These are phyloP conservation scores for Cynodonichthys magdalenae DNA, from an alignment of 2,797 vertebrate genomes.

Conservation along the genomic window DNA sequence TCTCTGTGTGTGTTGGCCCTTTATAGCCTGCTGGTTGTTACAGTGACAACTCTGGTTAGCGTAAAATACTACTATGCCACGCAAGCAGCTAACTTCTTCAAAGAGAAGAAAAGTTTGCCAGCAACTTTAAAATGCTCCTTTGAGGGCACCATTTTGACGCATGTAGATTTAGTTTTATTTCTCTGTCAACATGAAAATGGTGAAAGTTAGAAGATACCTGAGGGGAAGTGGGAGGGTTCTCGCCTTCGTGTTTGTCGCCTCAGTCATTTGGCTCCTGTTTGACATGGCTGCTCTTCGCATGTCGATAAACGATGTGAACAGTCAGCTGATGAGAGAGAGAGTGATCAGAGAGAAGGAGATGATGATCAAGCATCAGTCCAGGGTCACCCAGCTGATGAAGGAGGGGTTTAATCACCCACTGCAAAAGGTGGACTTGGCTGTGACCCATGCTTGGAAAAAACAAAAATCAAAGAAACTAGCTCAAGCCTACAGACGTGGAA, in stretches of 20 bases:
- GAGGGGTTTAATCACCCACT: constrained; percentile 60
- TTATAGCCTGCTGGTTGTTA: constrained; percentile 11
- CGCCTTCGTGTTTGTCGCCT: constrained; percentile 89
- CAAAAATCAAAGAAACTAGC: constrained; percentile 26
- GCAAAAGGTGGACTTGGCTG: constrained; percentile 44
- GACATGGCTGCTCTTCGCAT: constrained; percentile 93
- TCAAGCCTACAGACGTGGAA: constrained; percentile 61
- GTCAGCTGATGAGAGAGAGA: constrained; percentile 74
- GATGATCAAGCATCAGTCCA: constrained; percentile 34
- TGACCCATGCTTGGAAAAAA: constrained; percentile 14
- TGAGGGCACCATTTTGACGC: not conserved
- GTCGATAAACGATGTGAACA: constrained; percentile 85
- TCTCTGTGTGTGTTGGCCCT: constrained; percentile 6
- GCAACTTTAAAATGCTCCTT: not conserved
- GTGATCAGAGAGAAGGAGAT: constrained; percentile 64
- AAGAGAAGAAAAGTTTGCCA: constrained; percentile 21
- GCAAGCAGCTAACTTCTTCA: constrained; percentile 67
- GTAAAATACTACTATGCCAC: constrained; percentile 65
- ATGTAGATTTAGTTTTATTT: not conserved
- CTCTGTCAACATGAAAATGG: constrained; percentile 21
- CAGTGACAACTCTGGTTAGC: constrained; percentile 18
- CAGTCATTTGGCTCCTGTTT: constrained; percentile 92
- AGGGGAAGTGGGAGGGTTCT: constrained; percentile 90
- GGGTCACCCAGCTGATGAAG: constrained; percentile 20
- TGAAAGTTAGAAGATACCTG: constrained; percentile 85